Evolutionary conservation across 2,113 vertebrate genomes (phyloP).

Genomic region (Panurus biarmicus): DNA sequence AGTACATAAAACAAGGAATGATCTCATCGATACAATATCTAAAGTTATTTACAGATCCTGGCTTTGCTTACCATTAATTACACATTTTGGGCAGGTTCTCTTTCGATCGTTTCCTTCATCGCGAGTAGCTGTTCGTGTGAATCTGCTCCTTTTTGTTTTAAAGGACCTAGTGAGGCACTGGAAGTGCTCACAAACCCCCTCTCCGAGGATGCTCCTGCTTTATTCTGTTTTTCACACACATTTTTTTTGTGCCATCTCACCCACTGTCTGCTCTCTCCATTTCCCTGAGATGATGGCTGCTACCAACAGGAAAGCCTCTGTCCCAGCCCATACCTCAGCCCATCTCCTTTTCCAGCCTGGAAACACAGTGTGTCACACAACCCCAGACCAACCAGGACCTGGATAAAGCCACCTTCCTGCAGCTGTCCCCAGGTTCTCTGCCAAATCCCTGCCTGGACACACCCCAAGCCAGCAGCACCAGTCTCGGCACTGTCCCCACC

Average conservation of each 20-base stretch:
- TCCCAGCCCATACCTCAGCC: background rate
- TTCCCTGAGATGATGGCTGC: background rate
- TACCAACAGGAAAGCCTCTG: background rate
- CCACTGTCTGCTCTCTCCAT: background rate
- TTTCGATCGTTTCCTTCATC: background rate
- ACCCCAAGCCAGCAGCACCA: fast-evolving
- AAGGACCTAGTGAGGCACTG: background rate
- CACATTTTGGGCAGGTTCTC: conserved; percentile 30
- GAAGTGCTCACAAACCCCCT: background rate
- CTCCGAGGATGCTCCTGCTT: background rate
- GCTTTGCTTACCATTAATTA: conserved; percentile 46
- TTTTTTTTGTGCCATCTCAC: background rate
- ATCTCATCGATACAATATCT: conserved; percentile 74
- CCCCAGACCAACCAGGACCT: background rate
- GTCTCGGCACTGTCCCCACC: background rate
- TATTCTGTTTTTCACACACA: background rate
- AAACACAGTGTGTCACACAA: fast-evolving
- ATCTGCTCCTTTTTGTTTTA: background rate
- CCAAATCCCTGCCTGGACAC: background rate
- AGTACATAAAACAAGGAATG: conserved; percentile 70
- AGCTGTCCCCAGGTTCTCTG: background rate
- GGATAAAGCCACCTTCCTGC: background rate
- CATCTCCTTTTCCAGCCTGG: background rate
- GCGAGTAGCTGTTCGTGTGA: background rate
- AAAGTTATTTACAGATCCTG: conserved; percentile 79